These are phyloP conservation scores for Andrena haemorrhoa DNA, from an alignment of 2,888 invertebrate species.

Conservation along the genomic window DNA sequence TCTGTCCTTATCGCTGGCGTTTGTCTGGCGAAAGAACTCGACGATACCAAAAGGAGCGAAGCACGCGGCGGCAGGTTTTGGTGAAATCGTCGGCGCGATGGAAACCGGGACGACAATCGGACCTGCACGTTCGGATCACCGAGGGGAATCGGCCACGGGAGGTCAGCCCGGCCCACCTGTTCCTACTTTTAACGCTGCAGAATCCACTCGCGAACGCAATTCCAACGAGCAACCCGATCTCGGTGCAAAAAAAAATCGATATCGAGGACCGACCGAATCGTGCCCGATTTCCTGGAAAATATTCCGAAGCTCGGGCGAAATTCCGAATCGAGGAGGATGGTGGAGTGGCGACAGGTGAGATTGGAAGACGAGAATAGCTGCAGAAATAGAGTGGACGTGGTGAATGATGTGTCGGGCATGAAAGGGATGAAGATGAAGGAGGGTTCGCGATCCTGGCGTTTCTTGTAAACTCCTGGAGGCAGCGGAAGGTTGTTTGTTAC, in stretches of 20 bases:
- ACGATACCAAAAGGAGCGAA: slow-evolving; percentile 9
- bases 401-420: neutral
- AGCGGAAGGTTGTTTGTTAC: no score
- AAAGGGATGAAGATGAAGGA: neutral
- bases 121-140: slow-evolving; percentile 28
- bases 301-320: slow-evolving; percentile 5
- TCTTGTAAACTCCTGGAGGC: no score
- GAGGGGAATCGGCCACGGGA: slow-evolving; percentile 19
- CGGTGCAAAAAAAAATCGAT: neutral
- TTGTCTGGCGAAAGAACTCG: slow-evolving; percentile 25
- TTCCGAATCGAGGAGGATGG: neutral
- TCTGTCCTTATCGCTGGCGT: slow-evolving; percentile 40
- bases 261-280: neutral
- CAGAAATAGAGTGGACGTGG: neutral
- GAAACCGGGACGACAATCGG: slow-evolving; percentile 47
- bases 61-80: neutral
- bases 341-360: neutral
- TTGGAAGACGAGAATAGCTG: neutral
- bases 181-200: slow-evolving; percentile 22
- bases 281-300: slow-evolving; percentile 18
- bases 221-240: slow-evolving; percentile 25
- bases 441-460: neutral
- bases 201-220: neutral
- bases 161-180: slow-evolving; percentile 43
- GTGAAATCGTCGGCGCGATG: slow-evolving; percentile 41